Conservation (phyloP, 1,140 invertebrate species). For the Heliconius hermathena region DNA sequence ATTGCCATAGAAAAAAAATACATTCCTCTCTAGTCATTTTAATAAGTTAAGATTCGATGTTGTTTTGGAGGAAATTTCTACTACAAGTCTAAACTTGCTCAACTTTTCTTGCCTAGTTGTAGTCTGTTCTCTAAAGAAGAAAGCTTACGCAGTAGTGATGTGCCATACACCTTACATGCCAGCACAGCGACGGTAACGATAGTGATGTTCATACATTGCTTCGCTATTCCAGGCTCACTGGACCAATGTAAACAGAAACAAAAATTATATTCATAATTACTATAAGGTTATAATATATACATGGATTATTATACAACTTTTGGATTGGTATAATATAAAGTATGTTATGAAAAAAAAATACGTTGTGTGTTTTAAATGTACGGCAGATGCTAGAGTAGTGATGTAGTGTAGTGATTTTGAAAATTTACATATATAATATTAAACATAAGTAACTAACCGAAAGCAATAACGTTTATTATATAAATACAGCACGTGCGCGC, state of each 20-base stretch:
- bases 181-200: conserved; percentile 50
- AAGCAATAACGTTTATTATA: conserved; percentile 75
- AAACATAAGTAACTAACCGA: conserved; percentile 74
- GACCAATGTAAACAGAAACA: conserved; percentile 70
- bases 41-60: conserved; percentile 47
- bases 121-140: conserved; percentile 53
- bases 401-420: conserved; percentile 79
- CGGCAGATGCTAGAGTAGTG: conserved; percentile 77
- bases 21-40: conserved; percentile 80
- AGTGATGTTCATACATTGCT: conserved; percentile 51
- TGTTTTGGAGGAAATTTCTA: conserved; percentile 53
- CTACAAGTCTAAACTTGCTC: conserved; percentile 68
- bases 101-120: conserved; percentile 72
- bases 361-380: conserved; percentile 77
- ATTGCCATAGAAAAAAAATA: conserved; percentile 64
- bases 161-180: conserved; percentile 66
- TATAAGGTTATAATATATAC: conserved; percentile 73
- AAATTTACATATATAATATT: conserved; percentile 75
- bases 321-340: conserved; percentile 76
- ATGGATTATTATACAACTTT: conserved; percentile 78
- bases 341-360: conserved; percentile 67
- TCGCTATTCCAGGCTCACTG: conserved; percentile 70
- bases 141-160: conserved; percentile 66
- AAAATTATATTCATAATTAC: conserved; percentile 58
- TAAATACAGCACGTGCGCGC: conserved; percentile 67